Base-by-base conservation (phyloP, 2,113 vertebrate genomes). In the Dicentrarchus labrax region DNA sequence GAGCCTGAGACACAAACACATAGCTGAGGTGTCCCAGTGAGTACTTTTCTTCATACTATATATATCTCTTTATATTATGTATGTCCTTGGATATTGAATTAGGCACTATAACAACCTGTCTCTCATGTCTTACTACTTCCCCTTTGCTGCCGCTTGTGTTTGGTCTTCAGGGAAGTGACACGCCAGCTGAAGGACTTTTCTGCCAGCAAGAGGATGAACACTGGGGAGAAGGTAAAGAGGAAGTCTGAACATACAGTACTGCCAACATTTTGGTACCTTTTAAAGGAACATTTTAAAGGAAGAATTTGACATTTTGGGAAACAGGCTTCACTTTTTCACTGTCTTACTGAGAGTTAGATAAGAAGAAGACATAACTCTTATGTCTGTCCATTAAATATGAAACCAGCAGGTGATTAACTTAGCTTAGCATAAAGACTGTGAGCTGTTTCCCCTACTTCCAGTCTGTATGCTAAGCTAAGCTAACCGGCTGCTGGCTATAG, bases 1-100 rank as follows among this genome's bases (percentile, higher is more conserved):
- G 41, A 95, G 97, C 2, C 88, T 99, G 84, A 97, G 98, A 92
- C 98, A 99, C 96, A 99, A 99, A 82, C 98, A 99, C 95, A 99
- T 99, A 11, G 98, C 98, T 0, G 98, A 99, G 86, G 98, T 99
- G 91, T 99, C 98, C 94, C 98, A 99, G 98, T 99, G 96, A 97
- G 98, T 96, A 92, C n/a, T 56, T 54, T 17, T 70, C 30, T 21
- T 54, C 15, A 38, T 24, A 7, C 22, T 60, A 54, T 1, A 8
- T 19, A 21, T 1, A 54, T 64, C 2, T 22, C 1, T 57, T 66
- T 2, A 17, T 2, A 22, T 15, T 30, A 2, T 30, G 30, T 30
- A 21, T 59, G 4, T 61, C 9, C 24, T 43, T 54, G 36, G 3
- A 72, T 59, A 7, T 2, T 22, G 21, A 45, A 73, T 36, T 1